Evolutionary conservation across 2,888 invertebrate genomes (phyloP).

Genomic region (Pteria penguin): DNA sequence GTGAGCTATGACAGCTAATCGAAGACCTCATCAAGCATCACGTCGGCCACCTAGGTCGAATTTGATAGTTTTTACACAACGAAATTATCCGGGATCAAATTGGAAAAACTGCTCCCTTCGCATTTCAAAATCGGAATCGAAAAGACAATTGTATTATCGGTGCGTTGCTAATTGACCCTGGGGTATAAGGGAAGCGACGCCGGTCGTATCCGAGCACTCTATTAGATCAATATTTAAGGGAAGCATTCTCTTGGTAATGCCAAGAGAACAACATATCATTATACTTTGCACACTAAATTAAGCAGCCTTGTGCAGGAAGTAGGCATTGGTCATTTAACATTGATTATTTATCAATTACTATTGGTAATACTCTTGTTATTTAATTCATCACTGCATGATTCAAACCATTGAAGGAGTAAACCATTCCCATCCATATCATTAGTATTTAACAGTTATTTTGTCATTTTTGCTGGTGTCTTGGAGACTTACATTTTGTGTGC

Average conservation of each 20-base stretch:
- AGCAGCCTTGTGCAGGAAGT: background rate
- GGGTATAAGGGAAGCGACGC: background rate
- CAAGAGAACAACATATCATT: background rate
- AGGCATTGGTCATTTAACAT: background rate
- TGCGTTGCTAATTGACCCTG: constrained; percentile 10
- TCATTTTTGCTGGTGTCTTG: too few relatives aligned
- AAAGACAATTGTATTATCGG: constrained; percentile 7
- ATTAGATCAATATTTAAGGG: background rate
- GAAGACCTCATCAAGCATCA: background rate
- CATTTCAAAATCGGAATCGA: constrained; percentile 9
- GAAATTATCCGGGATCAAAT: constrained; percentile 13
- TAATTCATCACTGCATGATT: too few relatives aligned
- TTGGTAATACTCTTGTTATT: too few relatives aligned
- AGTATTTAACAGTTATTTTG: too few relatives aligned
- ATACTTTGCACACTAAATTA: background rate
- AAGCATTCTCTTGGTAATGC: background rate
- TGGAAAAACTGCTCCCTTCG: constrained; percentile 4
- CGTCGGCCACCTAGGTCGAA: constrained; percentile 4
- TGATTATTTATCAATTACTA: too few relatives aligned
- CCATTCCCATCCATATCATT: too few relatives aligned
- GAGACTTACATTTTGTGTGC: too few relatives aligned
- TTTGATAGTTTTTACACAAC: constrained; percentile 4
- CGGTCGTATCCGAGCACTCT: background rate
- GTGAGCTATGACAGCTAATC: constrained; percentile 8
- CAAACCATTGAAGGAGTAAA: too few relatives aligned